Conservation (phyloP, 2,888 invertebrate genomes). For the Corbicula japonica region DNA sequence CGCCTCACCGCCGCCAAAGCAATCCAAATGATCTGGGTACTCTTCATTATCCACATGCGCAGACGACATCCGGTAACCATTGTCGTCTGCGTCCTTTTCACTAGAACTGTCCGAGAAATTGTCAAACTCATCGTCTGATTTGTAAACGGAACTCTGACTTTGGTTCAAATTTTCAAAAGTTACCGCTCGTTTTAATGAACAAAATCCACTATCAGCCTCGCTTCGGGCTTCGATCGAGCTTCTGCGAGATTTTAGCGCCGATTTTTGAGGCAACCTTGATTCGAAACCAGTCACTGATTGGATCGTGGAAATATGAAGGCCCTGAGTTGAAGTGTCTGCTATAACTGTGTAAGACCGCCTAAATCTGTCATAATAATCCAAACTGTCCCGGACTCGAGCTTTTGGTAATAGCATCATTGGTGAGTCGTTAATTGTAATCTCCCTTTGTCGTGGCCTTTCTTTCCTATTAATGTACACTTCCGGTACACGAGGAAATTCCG, state of each 20-base stretch:
- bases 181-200: conserved; percentile 60
- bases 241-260: conserved; percentile 49
- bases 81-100: conserved; percentile 40
- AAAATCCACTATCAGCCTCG: conserved; percentile 63
- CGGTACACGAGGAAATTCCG: conserved; percentile 49
- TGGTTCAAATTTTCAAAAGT: conserved; percentile 62
- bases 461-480: conserved; percentile 42
- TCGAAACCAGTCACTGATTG: conserved; percentile 46
- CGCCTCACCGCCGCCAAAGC: conserved; percentile 43
- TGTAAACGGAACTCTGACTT: conserved; percentile 56
- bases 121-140: conserved; percentile 58
- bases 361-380: conserved; percentile 42
- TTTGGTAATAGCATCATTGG: conserved; percentile 67
- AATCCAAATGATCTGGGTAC: conserved; percentile 60
- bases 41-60: background rate
- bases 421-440: conserved; percentile 62
- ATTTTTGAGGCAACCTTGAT: conserved; percentile 34
- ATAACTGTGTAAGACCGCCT: conserved; percentile 53
- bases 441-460: conserved; percentile 25
- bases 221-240: conserved; percentile 38
- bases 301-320: conserved; percentile 61
- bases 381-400: conserved; percentile 58
- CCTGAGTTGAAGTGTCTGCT: conserved; percentile 54
- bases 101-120: conserved; percentile 48
- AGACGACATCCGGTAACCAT: conserved; percentile 9